Evolutionary conservation across 2,888 invertebrate genomes (phyloP), one percentile per base, ranked within the genome.

Genomic region (Scaptomyza cyrtandrae): DNA sequence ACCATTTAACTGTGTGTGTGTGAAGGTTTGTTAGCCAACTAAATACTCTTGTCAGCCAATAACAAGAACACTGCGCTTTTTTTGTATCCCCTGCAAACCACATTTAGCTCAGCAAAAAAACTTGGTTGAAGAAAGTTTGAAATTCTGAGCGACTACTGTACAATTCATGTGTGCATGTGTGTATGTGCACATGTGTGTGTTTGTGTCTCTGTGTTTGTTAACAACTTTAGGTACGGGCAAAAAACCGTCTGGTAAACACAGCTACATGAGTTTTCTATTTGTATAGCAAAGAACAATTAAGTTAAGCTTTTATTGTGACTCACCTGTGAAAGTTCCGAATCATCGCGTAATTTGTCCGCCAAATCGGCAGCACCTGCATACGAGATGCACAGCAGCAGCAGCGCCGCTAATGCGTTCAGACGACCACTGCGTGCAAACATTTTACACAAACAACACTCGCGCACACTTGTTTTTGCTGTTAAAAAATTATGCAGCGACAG

Each of bases 251-350:
- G 65, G 58, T 50, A 57, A 57, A 54, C 58, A 57, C 58, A 67
- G 57, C 62, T 69, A 80, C 53, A 62, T 52, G 66, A 77, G 60
- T 73, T 75, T 59, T 63, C 46, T 67, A 58, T 44, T 52, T 59
- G 33, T 53, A 46, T 43, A 46, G n/a, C 13, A 13, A n/a, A 53
- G 33, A 56, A 58, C 14, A 37, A 27, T 39, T 16, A 27, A 3
- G 7, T 39, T 13, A 27, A 44, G 39, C 33, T 60, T 14, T 31
- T 44, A 19, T 46, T 46, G 41, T 68, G 58, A 81, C 89, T 92
- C 93, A 95, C 95, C 95, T 95, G 94, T 76, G 95, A 95, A 78
- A 95, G 93, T 90, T 95, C 95, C 69, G 94, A 90, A 92, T 95
- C 95, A 91, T 93, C 93, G 81, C 93, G 93, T 80, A 95, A 93